Base-by-base conservation (phyloP, 1,140 invertebrate species). In the Euura lappo region DNA sequence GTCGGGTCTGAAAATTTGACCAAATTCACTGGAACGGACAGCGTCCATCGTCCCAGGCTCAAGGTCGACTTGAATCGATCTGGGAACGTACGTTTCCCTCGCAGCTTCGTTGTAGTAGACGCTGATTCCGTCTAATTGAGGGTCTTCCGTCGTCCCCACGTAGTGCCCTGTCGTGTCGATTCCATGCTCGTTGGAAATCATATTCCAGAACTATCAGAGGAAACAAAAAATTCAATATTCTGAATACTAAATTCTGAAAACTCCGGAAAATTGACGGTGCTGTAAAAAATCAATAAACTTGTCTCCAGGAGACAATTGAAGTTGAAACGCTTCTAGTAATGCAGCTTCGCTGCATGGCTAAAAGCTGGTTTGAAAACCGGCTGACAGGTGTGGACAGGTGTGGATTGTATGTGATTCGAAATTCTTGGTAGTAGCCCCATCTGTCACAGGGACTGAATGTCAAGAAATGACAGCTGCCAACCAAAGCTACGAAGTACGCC, bases 1-100 rank as follows among this genome's bases (percentile, higher is more conserved):
- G 82, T 96, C 94, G 6, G 94, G 94, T n/a, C 93, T 87, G 79
- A 95, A 96, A 13, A 96, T 89, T 76, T 92, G 89, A 10, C 95
- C 95, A 78, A 93, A 94, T 2, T 93, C 92, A 2, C 93, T 92
- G 3, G 93, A 93, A 45, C 93, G 86, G 6, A 95, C 92, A 0
- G 92, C 91, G 81, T 95, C 94, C 90, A 91, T 90, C 4, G 90
- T 91, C 10, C 90, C 90, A 6, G 90, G 89, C 74, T 91, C 90
- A 74, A 91, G 75, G 77, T 92, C 91, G n/a, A 92, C 84, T 5
- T 92, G 79, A n/a, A 92, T 83, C 44, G 90, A 89, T 64, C 90
- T 79, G 1, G 91, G 91, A 13, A 91, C 91, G 83, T 91, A 92
- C 81, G 89, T 90, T 5, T 89, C 89, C 76, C 79, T 84, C 45